These are phyloP conservation scores for Acronicta aceris DNA, from an alignment of 2,888 invertebrate genomes.

Conservation along the genomic window DNA sequence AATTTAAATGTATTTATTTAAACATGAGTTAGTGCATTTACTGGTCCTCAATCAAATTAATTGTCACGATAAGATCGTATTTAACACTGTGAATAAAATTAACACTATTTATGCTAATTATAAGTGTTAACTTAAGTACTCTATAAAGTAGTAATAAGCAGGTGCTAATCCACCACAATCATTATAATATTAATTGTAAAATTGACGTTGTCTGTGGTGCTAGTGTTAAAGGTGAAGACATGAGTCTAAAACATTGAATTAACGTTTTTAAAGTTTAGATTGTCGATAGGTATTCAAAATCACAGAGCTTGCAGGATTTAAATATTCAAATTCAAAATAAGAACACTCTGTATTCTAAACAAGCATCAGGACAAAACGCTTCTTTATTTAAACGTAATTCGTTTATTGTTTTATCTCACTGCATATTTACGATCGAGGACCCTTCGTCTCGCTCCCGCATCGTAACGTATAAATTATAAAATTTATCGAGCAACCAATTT, in stretches of 20 bases:
- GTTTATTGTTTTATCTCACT: constrained; percentile 88
- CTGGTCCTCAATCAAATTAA: constrained; percentile 41
- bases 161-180: neutral
- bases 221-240: too few species aligned
- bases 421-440: constrained; percentile 84
- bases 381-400: constrained; percentile 88
- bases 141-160: constrained; percentile 3
- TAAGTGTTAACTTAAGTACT: constrained; percentile 17
- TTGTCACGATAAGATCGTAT: constrained; percentile 34
- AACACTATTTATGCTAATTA: constrained; percentile 34
- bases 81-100: constrained; percentile 20
- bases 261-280: too few species aligned
- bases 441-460: constrained; percentile 70
- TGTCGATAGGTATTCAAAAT: too few species aligned
- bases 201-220: too few species aligned
- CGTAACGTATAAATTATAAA: constrained; percentile 79
- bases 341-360: constrained; percentile 78
- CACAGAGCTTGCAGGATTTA: neutral
- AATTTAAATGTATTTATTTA: too few species aligned
- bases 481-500: constrained; percentile 83
- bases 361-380: constrained; percentile 83
- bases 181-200: neutral
- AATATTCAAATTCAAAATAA: constrained; percentile 3
- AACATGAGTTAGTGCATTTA: constrained; percentile 20
- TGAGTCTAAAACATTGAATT: too few species aligned